These are phyloP conservation scores for Thymelicus sylvestris DNA, from an alignment of 2,888 invertebrate species.

Conservation along the genomic window DNA sequence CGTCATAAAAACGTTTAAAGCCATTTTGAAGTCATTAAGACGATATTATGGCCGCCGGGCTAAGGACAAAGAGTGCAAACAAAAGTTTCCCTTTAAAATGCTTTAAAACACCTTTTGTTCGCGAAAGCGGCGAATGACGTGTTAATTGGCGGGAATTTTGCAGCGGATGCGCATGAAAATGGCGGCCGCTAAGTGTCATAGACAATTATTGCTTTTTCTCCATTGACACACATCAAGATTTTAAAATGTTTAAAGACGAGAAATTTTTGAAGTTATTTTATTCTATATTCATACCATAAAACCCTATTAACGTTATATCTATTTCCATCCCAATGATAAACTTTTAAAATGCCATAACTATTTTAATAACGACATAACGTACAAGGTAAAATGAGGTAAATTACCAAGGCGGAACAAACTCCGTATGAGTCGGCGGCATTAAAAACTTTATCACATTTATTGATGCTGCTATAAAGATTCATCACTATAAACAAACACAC, in stretches of 20 bases:
- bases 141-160: slow-evolving; percentile 76
- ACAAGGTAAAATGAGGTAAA: slow-evolving; percentile 21
- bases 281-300: too few relatives aligned
- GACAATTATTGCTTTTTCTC: slow-evolving; percentile 56
- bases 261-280: background rate
- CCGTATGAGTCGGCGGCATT: slow-evolving; percentile 20
- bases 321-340: background rate
- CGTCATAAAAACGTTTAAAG: slow-evolving; percentile 34
- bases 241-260: slow-evolving; percentile 19
- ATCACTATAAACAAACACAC: slow-evolving; percentile 82
- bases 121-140: slow-evolving; percentile 58
- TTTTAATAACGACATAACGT: slow-evolving; percentile 13
- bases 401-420: slow-evolving; percentile 30
- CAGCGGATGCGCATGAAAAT: slow-evolving; percentile 54
- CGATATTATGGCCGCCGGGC: slow-evolving; percentile 58
- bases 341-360: slow-evolving; percentile 10
- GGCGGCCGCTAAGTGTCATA: slow-evolving; percentile 54
- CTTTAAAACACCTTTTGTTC: slow-evolving; percentile 71
- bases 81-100: slow-evolving; percentile 64
- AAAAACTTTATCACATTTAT: slow-evolving; percentile 50
- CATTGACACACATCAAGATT: slow-evolving; percentile 32
- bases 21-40: slow-evolving; percentile 60
- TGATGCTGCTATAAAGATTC: slow-evolving; percentile 63
- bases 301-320: background rate
- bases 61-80: slow-evolving; percentile 62